A percentile compares a stretch with the other conserved stretches of the same genome.
These are phyloP conservation scores for Danio jaintianensis DNA, from an alignment of 2,797 vertebrate genomes.

Conservation along the genomic window DNA sequence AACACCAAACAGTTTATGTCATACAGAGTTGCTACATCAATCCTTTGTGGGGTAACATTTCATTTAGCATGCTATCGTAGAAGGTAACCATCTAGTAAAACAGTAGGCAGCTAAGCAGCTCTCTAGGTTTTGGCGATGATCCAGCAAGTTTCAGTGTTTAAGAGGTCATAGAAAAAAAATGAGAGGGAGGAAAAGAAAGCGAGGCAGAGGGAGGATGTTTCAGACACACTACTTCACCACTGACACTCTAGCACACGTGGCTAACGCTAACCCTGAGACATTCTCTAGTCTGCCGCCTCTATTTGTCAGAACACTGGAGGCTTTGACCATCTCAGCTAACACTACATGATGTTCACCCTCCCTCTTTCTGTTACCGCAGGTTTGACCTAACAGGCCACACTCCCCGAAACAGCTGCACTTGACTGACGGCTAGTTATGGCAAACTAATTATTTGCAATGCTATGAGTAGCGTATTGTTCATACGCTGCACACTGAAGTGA, in stretches of 20 bases:
- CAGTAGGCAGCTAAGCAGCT: neutral
- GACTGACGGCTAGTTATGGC: neutral
- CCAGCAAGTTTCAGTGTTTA: slow-evolving; percentile 5
- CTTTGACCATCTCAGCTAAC: slow-evolving; percentile 35
- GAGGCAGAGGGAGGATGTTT: slow-evolving; percentile 8
- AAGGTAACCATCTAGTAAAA: neutral
- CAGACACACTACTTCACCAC: slow-evolving; percentile 38
- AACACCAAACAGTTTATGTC: neutral
- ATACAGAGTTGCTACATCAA: neutral
- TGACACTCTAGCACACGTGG: slow-evolving; percentile 36
- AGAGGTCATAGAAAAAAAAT: neutral
- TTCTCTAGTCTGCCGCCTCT: slow-evolving; percentile 16
- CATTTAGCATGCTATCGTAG: neutral
- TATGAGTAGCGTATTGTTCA: neutral
- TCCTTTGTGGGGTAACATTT: neutral
- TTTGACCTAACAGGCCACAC: slow-evolving; percentile 20
- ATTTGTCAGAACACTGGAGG: neutral
- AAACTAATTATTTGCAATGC: slow-evolving; percentile 15
- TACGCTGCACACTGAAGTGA: neutral
- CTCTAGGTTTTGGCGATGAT: slow-evolving; percentile 23
- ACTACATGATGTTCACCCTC: neutral
- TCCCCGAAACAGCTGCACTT: neutral
- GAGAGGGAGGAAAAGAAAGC: neutral
- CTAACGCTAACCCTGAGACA: neutral
- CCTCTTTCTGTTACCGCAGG: slow-evolving; percentile 12